Evolutionary conservation across 2,113 vertebrate genomes (phyloP), one percentile per base, ranked within the genome.

Genomic region (Cyrtonyx montezumae): DNA sequence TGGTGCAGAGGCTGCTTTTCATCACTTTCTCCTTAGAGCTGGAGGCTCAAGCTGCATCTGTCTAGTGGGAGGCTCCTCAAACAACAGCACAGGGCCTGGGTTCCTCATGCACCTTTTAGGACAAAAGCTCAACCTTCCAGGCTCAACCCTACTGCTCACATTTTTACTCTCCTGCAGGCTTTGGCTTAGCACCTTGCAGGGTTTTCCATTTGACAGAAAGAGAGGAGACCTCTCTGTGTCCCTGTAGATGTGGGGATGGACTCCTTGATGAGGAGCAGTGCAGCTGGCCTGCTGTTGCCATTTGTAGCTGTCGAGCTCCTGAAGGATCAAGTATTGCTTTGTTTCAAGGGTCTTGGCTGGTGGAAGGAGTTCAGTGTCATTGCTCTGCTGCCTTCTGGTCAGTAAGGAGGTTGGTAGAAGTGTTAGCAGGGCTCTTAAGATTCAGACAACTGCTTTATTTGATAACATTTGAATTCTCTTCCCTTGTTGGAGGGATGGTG

Each of bases 271-370:
- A 10, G 32, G 43, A 45, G 13, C 4, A 12, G 5, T 48, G 25
- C 20, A 51, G 18, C 7, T 58, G 51, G 12, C 22, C 6, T 59
- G 49, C 3, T 2, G 2, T 53, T 55, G 26, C 18, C 48, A 28
- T 34, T 75, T 3, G 0, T 56, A 26, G 37, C 25, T 84, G 8
- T 70, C n/a, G 13, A 21, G 13, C 3, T 2, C 11, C 45, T 0
- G 0, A 61, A 16, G 51, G 59, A 20, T 9, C 0, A 0, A 53
- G 26, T 14, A 4, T 63, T 56, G 8, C 34, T 3, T 37, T 75
- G 15, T 45, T 0, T 1, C 0, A 0, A 7, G 58, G 48, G 87
- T 61, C 45, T 67, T 45, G 37, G 40, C 30, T 23, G 26, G 30
- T 26, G 6, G 59, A 67, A 62, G 26, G 19, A 30, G 0, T 13